These are phyloP conservation scores for Yponomeuta plumbellus DNA, from an alignment of 2,888 invertebrate species.

Conservation along the genomic window DNA sequence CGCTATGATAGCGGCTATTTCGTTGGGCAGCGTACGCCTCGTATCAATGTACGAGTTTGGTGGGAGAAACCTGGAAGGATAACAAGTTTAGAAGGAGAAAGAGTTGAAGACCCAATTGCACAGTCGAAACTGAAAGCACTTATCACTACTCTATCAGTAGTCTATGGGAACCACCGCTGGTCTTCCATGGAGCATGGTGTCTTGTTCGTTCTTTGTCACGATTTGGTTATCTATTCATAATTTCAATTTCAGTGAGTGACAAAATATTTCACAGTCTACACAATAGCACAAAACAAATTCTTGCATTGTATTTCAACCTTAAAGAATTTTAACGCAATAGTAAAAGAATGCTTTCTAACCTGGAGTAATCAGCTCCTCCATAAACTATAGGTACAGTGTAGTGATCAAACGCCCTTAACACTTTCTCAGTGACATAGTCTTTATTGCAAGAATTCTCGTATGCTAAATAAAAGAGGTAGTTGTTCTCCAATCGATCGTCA, in stretches of 20 bases:
- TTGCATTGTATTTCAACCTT: too few species aligned
- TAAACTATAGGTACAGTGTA: constrained; percentile 81
- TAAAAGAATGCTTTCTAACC: constrained; percentile 33
- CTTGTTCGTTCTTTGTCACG: too few species aligned
- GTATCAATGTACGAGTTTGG: constrained; percentile 57
- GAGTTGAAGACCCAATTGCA: neutral
- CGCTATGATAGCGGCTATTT: constrained; percentile 43
- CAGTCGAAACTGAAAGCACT: neutral
- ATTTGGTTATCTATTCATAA: too few species aligned
- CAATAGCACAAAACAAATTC: too few species aligned
- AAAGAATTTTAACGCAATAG: too few species aligned
- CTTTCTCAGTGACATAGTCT: constrained; percentile 74
- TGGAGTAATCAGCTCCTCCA: constrained; percentile 80
- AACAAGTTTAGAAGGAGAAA: neutral
- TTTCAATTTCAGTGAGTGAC: too few species aligned
- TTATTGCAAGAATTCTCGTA: constrained; percentile 84
- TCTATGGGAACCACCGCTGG: too few species aligned
- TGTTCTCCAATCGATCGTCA: constrained; percentile 51
- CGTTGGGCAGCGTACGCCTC: constrained; percentile 26
- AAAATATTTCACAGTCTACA: too few species aligned
- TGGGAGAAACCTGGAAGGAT: constrained; percentile 51
- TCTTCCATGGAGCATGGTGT: too few species aligned
- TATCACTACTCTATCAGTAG: too few species aligned
- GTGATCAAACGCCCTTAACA: constrained; percentile 76
- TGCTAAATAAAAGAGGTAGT: constrained; percentile 84